Conservation (phyloP, 2,888 invertebrate species). For the Neoaliturus tenellus region DNA sequence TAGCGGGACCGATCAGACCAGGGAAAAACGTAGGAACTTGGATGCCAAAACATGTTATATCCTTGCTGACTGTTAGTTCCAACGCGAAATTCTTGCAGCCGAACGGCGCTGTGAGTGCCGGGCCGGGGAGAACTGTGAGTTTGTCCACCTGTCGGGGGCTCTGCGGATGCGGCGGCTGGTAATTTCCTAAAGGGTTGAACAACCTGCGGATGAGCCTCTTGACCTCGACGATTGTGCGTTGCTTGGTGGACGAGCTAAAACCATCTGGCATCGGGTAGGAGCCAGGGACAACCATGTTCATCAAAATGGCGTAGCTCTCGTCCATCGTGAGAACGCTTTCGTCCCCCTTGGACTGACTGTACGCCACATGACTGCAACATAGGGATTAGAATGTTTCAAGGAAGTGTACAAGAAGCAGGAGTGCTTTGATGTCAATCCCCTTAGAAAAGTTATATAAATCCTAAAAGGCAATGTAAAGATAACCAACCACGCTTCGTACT, state of each 20-base stretch:
- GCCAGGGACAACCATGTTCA: slow-evolving; percentile 54
- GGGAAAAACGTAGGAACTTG: slow-evolving; percentile 57
- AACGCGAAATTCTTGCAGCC: slow-evolving; percentile 55
- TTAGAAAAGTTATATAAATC: too few species aligned
- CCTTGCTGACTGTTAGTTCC: slow-evolving; percentile 46
- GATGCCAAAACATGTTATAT: slow-evolving; percentile 44
- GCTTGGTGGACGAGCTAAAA: slow-evolving; percentile 25
- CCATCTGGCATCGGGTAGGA: slow-evolving; percentile 55
- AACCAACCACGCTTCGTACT: too few species aligned
- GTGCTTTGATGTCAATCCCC: too few species aligned
- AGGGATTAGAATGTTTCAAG: too few species aligned
- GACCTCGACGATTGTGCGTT: slow-evolving; percentile 29
- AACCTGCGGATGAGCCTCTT: slow-evolving; percentile 18
- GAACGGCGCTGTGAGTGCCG: slow-evolving; percentile 37
- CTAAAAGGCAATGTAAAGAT: too few species aligned
- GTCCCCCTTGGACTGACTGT: slow-evolving; percentile 43
- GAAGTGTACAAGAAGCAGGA: too few species aligned
- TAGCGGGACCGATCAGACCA: background rate
- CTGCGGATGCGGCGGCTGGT: background rate
- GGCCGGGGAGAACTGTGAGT: slow-evolving; percentile 48
- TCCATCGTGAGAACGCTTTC: slow-evolving; percentile 54
- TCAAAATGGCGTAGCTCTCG: slow-evolving; percentile 55
- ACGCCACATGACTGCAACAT: slow-evolving; percentile 45
- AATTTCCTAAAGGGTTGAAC: slow-evolving; percentile 29
- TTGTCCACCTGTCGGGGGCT: slow-evolving; percentile 16